Conservation (phyloP, 1,140 invertebrate species). For the Cylas formicarius region DNA sequence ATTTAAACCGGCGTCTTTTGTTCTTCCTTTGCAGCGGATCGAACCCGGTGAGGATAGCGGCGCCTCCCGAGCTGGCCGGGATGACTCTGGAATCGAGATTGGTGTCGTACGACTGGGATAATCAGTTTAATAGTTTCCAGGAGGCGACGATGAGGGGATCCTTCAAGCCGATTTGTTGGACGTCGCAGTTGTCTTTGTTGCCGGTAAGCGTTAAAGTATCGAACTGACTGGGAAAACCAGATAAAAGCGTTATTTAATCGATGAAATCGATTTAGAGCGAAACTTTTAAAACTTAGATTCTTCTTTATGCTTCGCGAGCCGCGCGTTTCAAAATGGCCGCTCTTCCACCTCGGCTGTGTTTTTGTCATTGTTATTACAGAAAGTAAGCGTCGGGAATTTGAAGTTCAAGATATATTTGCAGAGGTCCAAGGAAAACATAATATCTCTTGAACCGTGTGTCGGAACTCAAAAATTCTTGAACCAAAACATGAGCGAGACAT, state of each 20-base stretch:
- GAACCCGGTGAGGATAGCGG: constrained; percentile 56
- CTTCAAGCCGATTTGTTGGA: constrained; percentile 61
- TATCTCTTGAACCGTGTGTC: too few species aligned
- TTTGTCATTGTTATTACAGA: too few species aligned
- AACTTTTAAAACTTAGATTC: background rate
- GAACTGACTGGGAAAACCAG: too few species aligned
- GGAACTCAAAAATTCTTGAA: too few species aligned
- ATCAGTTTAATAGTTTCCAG: constrained; percentile 60
- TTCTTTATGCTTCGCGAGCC: background rate
- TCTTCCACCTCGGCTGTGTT: too few species aligned
- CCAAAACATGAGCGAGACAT: too few species aligned
- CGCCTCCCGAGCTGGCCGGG: constrained; percentile 54
- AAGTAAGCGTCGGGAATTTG: too few species aligned
- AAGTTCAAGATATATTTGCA: too few species aligned
- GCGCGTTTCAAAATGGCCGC: background rate
- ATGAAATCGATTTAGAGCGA: background rate
- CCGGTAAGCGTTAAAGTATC: constrained; percentile 44
- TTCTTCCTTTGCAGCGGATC: constrained; percentile 49
- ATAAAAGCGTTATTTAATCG: too few species aligned
- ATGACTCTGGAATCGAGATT: constrained; percentile 62
- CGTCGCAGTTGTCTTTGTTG: constrained; percentile 51
- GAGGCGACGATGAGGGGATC: constrained; percentile 57
- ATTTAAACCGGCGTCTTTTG: constrained; percentile 3
- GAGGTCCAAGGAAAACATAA: too few species aligned
- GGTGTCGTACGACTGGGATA: constrained; percentile 62